Evolutionary conservation across 2,888 invertebrate species (phyloP), one percentile per base, ranked within the genome.

Genomic region (Blomia tropicalis): DNA sequence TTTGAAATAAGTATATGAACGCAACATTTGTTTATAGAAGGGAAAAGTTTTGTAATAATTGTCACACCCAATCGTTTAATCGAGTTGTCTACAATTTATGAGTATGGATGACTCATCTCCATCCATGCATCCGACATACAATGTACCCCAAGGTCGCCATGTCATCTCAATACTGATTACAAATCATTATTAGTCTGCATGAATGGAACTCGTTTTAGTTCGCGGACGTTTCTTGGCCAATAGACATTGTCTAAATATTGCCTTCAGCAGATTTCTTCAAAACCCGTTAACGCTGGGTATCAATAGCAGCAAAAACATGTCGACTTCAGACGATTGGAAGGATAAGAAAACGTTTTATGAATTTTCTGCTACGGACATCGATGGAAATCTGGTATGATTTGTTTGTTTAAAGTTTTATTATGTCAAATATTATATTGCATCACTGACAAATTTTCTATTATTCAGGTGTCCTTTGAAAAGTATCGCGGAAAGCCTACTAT

Each of bases 291-390:
- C 23, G 25, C 4, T 56, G 2, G 17, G n/a, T 29, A 31, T 14
- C 25, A 56, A 29, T 19, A 3, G 11, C 22, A 56, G 30, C 2
- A n/a, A 30, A 56, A 56, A 22, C 25, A 56, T 56, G 56, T 56
- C 56, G 17, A 27, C 25, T 36, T 11, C 17, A 17, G 29, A 29
- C 27, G 60, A 60, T 36, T 51, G 72, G 72, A 75, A 85, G 73
- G 76, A 75, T 59, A 86, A 85, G 2, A 76, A 74, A 56, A 82
- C 85, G 36, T 82, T 90, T 62, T 84, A 89, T 72, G 85, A 87
- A 67, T 90, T 90, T 71, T 81, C 79, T 22, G 88, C 80, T 2
- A 83, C 81, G 65, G 83, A 85, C 70, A 85, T 89, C 67, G 85
- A 86, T 73, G 90, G 87, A 4, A 81, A 88, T 71, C 81, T 82